phyloP scores from a whole-genome alignment of 2,113 vertebrate species.

The Drymodes brunneopygia region DNA sequence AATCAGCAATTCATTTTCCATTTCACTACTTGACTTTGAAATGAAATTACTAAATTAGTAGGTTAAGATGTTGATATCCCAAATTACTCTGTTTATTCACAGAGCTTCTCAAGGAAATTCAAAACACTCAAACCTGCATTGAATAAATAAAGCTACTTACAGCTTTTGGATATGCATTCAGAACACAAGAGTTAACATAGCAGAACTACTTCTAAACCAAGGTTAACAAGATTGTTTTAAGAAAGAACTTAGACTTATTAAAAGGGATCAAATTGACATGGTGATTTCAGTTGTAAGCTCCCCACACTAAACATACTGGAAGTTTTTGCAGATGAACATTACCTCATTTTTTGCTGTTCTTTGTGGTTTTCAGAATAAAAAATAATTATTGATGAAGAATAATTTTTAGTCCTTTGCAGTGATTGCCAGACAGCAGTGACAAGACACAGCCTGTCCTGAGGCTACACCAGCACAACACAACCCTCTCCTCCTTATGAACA shows the following conservation, averaged over 20 bases:
- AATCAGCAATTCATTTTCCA: not conserved
- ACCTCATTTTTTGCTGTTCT: not conserved
- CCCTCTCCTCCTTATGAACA: not conserved
- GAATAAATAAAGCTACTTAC: not conserved
- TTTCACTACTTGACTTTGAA: not conserved
- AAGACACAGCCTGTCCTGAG: not conserved
- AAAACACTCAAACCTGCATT: not conserved
- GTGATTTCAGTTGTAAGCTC: not conserved
- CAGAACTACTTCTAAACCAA: not conserved
- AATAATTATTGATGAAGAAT: not conserved
- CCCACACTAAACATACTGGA: not conserved
- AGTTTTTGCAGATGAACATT: not conserved
- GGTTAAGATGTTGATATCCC: not conserved
- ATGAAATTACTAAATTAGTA: not conserved
- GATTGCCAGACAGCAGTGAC: not conserved
- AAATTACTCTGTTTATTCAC: not conserved
- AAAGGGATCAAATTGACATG: not conserved
- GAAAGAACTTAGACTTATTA: not conserved
- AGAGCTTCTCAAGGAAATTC: not conserved
- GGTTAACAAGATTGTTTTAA: not conserved
- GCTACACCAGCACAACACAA: not conserved
- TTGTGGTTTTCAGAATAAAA: not conserved
- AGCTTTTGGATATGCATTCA: not conserved
- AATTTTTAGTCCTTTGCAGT: not conserved
- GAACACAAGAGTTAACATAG: not conserved